A percentile compares a stretch with the other conserved stretches of the same genome.
These are phyloP conservation scores for Phragmatobia fuliginosa DNA, from an alignment of 2,888 invertebrate genomes.

Conservation along the genomic window DNA sequence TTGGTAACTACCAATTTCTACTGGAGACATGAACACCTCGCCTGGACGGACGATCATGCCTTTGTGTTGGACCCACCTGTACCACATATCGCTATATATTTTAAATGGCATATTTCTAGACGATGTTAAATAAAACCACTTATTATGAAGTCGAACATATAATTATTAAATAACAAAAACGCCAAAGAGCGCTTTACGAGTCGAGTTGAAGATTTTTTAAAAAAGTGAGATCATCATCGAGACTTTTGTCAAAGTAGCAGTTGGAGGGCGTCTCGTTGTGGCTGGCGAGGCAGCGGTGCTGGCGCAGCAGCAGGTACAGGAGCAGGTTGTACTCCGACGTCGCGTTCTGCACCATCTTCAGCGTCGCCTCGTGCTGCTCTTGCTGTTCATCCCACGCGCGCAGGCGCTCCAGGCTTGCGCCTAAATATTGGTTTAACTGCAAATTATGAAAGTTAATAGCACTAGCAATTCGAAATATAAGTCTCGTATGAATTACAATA, in stretches of 20 bases:
- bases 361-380: slow-evolving; percentile 68
- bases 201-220: slow-evolving; percentile 51
- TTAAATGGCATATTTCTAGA: not conserved
- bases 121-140: slow-evolving; percentile 38
- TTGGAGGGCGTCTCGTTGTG: slow-evolving; percentile 48
- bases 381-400: slow-evolving; percentile 70
- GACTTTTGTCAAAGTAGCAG: slow-evolving; percentile 60
- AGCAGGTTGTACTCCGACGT: slow-evolving; percentile 76
- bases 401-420: slow-evolving; percentile 64
- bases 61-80: too few species aligned
- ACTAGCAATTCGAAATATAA: not conserved
- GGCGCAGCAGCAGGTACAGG: slow-evolving; percentile 70
- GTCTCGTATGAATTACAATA: not conserved
- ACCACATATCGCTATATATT: too few species aligned
- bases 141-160: slow-evolving; percentile 49
- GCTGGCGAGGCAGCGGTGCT: slow-evolving; percentile 59
- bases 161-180: slow-evolving; percentile 45
- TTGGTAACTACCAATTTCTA: not conserved
- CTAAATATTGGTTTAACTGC: slow-evolving; percentile 64
- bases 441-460: not conserved
- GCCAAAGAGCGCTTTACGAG: slow-evolving; percentile 28
- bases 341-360: slow-evolving; percentile 70
- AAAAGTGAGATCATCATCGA: slow-evolving; percentile 54
- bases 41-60: too few species aligned
- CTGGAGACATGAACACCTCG: too few species aligned